Evolutionary conservation across 2,888 invertebrate species (phyloP).

Genomic region (Tetragonula carbonaria): DNA sequence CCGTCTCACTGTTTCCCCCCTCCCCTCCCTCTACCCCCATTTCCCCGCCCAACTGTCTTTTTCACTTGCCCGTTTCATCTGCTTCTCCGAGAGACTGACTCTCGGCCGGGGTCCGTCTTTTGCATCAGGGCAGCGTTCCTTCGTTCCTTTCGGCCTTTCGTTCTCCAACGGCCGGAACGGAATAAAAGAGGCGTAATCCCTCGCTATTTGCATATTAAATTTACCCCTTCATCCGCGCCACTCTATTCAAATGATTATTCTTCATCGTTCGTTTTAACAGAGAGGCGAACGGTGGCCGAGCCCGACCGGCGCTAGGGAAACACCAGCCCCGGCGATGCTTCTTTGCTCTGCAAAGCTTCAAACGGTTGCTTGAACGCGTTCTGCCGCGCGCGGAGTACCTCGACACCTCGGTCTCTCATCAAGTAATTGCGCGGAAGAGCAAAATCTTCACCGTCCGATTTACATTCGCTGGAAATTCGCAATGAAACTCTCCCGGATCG

Average conservation of each 20-base stretch:
- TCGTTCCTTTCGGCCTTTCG: constrained; percentile 32
- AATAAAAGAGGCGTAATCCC: constrained; percentile 73
- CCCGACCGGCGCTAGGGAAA: constrained; percentile 10
- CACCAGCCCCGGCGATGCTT: constrained; percentile 21
- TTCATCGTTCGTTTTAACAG: constrained; percentile 61
- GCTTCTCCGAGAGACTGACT: not conserved
- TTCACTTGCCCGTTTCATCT: constrained; percentile 5
- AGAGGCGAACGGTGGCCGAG: constrained; percentile 1
- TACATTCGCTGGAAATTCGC: constrained; percentile 43
- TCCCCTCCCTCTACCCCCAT: not conserved
- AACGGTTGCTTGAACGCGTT: constrained; percentile 24
- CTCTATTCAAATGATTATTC: constrained; percentile 74
- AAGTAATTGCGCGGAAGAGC: constrained; percentile 65
- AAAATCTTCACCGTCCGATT: constrained; percentile 67
- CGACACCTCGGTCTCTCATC: constrained; percentile 44
- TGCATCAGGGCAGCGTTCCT: not conserved
- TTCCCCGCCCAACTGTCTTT: constrained; percentile 7
- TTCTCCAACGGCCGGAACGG: constrained; percentile 29
- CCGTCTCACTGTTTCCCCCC: constrained; percentile 16
- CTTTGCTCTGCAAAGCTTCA: constrained; percentile 26
- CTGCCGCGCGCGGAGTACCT: not conserved
- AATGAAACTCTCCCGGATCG: not conserved
- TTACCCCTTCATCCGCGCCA: constrained; percentile 66
- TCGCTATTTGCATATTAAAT: constrained; percentile 78
- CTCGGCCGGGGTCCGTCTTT: constrained; percentile 12